Percentiles rank a stretch among this genome's conserved stretches.
Evolutionary conservation across 23 tunicate genomes (phyloP).

Genomic region (Trididemnum clinides): DNA sequence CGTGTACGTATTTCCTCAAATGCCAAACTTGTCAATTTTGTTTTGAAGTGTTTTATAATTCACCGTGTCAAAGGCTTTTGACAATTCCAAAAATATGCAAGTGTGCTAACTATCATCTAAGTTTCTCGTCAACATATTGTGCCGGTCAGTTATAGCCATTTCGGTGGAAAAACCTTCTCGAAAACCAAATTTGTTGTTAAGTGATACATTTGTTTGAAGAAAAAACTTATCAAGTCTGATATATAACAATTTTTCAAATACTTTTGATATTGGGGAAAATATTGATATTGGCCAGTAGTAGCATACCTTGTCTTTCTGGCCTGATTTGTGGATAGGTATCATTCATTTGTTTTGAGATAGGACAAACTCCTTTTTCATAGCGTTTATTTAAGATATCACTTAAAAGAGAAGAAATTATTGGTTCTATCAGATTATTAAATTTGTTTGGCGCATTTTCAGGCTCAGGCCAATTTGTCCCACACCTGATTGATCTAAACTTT

Average conservation of each 20-base stretch:
- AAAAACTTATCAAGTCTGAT: constrained; percentile 7
- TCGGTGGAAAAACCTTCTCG: background rate
- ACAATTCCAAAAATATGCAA: background rate
- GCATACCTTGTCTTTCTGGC: background rate
- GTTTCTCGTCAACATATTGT: too few species aligned
- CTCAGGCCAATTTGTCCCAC: too few species aligned
- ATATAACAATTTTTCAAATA: constrained; percentile 39
- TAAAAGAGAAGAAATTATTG: background rate
- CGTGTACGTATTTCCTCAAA: background rate
- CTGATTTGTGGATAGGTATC: constrained; percentile 23
- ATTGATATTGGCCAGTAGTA: constrained; percentile 41
- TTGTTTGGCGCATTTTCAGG: too few species aligned
- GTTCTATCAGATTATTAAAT: too few species aligned
- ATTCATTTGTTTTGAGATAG: background rate
- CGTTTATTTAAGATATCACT: background rate
- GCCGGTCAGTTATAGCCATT: background rate
- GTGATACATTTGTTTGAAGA: background rate
- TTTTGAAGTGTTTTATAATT: background rate
- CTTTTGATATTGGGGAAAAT: constrained; percentile 24
- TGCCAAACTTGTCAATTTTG: background rate
- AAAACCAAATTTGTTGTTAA: background rate
- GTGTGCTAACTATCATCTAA: too few species aligned
- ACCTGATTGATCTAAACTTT: too few species aligned
- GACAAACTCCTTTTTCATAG: background rate
- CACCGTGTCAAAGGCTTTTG: too few species aligned